Base-by-base conservation (phyloP, 37 sponge, comb jelly and placozoan species). In the Tethya wilhelma region DNA sequence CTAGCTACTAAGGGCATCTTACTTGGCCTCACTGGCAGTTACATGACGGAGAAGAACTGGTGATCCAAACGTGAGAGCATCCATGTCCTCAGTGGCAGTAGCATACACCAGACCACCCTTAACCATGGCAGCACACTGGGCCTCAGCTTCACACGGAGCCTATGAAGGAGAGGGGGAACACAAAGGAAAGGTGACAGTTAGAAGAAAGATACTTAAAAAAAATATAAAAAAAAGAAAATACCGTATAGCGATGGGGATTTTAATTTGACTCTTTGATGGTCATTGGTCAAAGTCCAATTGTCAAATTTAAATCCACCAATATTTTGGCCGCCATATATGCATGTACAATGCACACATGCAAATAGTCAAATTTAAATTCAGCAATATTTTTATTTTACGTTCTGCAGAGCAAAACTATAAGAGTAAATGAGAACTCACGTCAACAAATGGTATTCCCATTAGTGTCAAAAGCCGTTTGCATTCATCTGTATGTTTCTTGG, bases 121-220 rank as follows among this genome's bases (percentile, higher is more conserved):
- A 23, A 87, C 93, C 69, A 98, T 56, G 5, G 81, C 95, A 23
- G 99, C 99, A 92, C 99, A 98, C 83, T 98, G 99, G 17, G 99
- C 96, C 73, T 98, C 99, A 37, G 99, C 99, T 64, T 98, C 99
- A 84, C 96, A 96, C 1, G 99, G 99, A 14, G 99, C 99, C 90
- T 94, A 53, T 11, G 29, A 44, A 71, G 42, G 46, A 44, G 46
- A 22, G 42, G 5, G 43, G 8, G 40, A 7, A 67, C 11, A 9
- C 8, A 12, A 23, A 7, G 38, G 68, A 39, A 11, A 23, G 68
- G 68, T 8, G 38, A 39, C 6, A 36, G 39, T 38, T 30, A 67
- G 9, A 60, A 26, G 26, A n/a, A 25, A 8, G 26, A 60, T 26
- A 25, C 29, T 8, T n/a, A n/a, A 26, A 49, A 19, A 9, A 49